These are phyloP conservation scores for Leptura quadrifasciata DNA, from an alignment of 2,888 invertebrate species.

Conservation along the genomic window DNA sequence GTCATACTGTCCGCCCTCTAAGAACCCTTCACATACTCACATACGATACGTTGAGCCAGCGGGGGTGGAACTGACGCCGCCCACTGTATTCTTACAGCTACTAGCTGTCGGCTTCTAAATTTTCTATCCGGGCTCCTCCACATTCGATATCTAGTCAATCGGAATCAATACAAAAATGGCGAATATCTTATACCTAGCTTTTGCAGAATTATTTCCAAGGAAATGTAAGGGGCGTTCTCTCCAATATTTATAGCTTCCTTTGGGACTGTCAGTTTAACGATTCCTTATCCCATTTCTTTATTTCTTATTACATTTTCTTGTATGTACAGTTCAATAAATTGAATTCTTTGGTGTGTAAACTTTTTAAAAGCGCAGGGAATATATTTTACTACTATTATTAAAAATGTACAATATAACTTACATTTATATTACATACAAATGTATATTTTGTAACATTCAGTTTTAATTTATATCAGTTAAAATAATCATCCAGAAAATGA, in stretches of 20 bases:
- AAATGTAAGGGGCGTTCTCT: slow-evolving; percentile 24
- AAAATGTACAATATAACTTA: no score
- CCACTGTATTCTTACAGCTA: slow-evolving; percentile 61
- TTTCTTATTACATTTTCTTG: neutral
- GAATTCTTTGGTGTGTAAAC: slow-evolving; percentile 7
- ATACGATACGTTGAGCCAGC: slow-evolving; percentile 70
- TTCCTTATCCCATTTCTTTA: slow-evolving; percentile 19
- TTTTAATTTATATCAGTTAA: no score
- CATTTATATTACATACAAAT: no score
- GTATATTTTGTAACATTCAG: no score
- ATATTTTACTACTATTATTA: neutral
- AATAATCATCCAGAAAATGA: no score
- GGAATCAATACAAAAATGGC: slow-evolving; percentile 71
- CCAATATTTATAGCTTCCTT: slow-evolving; percentile 17
- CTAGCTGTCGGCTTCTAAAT: slow-evolving; percentile 53
- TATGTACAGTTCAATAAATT: slow-evolving; percentile 9
- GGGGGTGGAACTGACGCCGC: slow-evolving; percentile 68
- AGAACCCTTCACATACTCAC: slow-evolving; percentile 71
- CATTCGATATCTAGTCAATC: slow-evolving; percentile 69
- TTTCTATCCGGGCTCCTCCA: slow-evolving; percentile 65
- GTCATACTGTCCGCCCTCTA: slow-evolving; percentile 69
- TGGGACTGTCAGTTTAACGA: slow-evolving; percentile 11
- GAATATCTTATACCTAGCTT: slow-evolving; percentile 54
- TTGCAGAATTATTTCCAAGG: slow-evolving; percentile 17
- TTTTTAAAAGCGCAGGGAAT: neutral